Conservation (phyloP, 2,888 invertebrate genomes). For the Siphonodentalium dalli region DNA sequence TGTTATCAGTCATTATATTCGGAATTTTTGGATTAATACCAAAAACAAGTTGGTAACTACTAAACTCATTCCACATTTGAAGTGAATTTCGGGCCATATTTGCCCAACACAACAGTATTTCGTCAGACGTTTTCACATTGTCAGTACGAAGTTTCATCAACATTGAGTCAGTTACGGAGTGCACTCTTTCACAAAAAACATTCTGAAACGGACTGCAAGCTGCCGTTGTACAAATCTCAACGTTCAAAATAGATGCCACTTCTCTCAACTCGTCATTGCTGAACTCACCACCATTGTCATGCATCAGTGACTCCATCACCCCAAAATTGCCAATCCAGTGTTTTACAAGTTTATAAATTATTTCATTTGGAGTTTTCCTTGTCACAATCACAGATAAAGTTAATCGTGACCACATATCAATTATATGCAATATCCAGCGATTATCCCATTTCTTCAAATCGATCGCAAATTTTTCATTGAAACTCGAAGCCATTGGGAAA, state of each 20-base stretch:
- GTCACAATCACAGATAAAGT: conserved; percentile 15
- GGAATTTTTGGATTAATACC: conserved; percentile 22
- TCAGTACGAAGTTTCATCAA: conserved; percentile 23
- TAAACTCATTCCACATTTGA: conserved; percentile 28
- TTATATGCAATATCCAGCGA: conserved; percentile 21
- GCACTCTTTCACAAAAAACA: no score
- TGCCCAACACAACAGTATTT: conserved; percentile 5
- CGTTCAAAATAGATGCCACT: conserved; percentile 1
- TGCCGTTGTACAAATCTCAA: not conserved
- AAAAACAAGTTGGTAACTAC: conserved; percentile 21
- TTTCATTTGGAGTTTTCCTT: conserved; percentile 15
- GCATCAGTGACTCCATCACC: conserved; percentile 23
- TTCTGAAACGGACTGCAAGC: no score
- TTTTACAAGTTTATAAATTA: conserved; percentile 26
- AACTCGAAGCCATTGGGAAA: conserved; percentile 12
- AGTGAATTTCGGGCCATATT: conserved; percentile 24
- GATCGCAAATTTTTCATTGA: conserved; percentile 24
- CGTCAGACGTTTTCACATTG: not conserved
- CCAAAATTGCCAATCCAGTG: conserved; percentile 29
- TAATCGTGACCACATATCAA: conserved; percentile 25
- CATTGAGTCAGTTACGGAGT: conserved; percentile 27
- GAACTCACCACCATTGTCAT: conserved; percentile 32
- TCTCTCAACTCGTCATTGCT: conserved; percentile 24
- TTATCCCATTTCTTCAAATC: conserved; percentile 24
- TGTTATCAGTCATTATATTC: conserved; percentile 12